Base-by-base conservation (phyloP, 2,888 invertebrate species). In the Hypomecis atomaria region DNA sequence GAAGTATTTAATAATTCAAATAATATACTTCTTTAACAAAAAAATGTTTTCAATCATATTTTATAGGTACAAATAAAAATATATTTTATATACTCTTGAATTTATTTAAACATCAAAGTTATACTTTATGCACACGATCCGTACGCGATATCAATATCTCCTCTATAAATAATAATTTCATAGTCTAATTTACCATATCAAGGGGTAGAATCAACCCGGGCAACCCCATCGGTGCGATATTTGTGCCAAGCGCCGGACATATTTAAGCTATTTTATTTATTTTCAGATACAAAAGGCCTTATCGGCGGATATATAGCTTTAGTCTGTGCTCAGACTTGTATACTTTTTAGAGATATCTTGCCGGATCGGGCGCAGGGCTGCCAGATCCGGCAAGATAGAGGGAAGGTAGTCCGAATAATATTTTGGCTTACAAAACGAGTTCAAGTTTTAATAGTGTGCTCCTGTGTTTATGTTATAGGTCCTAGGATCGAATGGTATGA, bases 361-460 rank as follows among this genome's bases (percentile, higher is more conserved):
- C n/a, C n/a, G n/a, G n/a, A n/a, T n/a, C n/a, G n/a, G n/a, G n/a
- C n/a, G n/a, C n/a, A n/a, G n/a, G n/a, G n/a, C n/a, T n/a, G 62
- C 67, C 73, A 77, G 82, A 80, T 81, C 78, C 73, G 71, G 72
- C 65, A 77, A 87, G 88, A 89, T 87, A 89, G 86, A 89, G 80
- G 83, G 82, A 89, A 90, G 92, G 91, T 90, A 85, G 85, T 83
- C 85, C 86, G 90, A 89, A 92, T 91, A 92, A 91, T 92, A 92
- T 92, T 92, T 92, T 88, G 92, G 91, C 90, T 90, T 85, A 90
- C 91, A 87, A 84, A 91, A 92, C 89, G 91, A 90, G 89, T 89
- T 90, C 86, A 92, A 92, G 84, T 92, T 92, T 92, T 92, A 92
- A 92, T 92, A 92, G 92, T 91, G 90, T 89, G 85, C 78, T 83